These are phyloP conservation scores for Pseudochaenichthys georgianus DNA, from an alignment of 2,797 vertebrate species.

Conservation along the genomic window DNA sequence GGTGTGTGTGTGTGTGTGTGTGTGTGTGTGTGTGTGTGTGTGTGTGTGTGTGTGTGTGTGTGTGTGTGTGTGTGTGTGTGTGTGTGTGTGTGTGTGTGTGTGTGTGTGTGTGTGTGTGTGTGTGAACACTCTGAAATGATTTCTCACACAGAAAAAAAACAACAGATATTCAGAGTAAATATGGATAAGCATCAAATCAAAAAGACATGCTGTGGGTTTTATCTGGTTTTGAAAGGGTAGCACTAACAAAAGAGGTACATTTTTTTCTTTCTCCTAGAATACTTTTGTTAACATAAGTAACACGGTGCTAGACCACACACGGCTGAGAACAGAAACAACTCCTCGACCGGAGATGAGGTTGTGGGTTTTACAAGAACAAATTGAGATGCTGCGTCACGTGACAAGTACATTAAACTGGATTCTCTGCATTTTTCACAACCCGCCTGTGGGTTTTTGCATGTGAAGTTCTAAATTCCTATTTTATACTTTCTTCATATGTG, in stretches of 20 bases:
- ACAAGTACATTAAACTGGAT: conserved; percentile 49
- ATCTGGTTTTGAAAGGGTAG: conserved; percentile 20
- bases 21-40: conserved; percentile 22
- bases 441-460: conserved; percentile 33
- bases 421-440: conserved; percentile 31
- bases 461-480: conserved; percentile 35
- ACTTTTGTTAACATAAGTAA: conserved; percentile 39
- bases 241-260: conserved; percentile 23
- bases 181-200: conserved; percentile 39
- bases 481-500: neutral
- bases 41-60: conserved; percentile 2
- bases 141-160: too few species aligned
- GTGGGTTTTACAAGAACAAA: conserved; percentile 29
- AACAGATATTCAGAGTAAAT: conserved; percentile 37
- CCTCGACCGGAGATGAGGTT: neutral
- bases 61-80: too few species aligned
- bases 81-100: too few species aligned
- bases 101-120: too few species aligned
- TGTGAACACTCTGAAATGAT: too few species aligned
- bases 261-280: conserved; percentile 35
- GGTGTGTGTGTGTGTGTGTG: conserved; percentile 75
- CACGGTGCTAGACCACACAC: conserved; percentile 48
- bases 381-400: conserved; percentile 35
- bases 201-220: conserved; percentile 20
- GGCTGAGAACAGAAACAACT: conserved; percentile 35